A percentile compares a stretch with the other conserved stretches of the same genome.
Conservation (phyloP, 1,140 invertebrate species). For the Carposina sasakii region DNA sequence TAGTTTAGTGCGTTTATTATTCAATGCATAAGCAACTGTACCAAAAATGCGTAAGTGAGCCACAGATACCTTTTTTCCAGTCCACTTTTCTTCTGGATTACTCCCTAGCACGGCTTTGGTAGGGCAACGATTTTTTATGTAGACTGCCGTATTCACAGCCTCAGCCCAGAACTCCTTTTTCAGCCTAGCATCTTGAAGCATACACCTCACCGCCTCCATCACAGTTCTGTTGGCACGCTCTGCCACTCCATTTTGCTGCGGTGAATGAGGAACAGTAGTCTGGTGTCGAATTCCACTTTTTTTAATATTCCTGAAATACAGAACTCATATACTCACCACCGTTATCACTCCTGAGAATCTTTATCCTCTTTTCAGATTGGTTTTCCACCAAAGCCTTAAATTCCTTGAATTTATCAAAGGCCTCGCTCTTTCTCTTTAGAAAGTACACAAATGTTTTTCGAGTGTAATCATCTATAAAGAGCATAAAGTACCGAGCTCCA, state of each 20-base stretch:
- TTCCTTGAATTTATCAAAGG: conserved; percentile 34
- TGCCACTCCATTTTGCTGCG: background rate
- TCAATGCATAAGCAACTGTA: background rate
- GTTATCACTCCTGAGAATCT: conserved; percentile 12
- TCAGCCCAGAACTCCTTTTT: conserved; percentile 2
- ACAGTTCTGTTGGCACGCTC: conserved; percentile 2
- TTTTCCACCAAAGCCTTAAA: conserved; percentile 75
- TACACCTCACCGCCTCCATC: background rate
- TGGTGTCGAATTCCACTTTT: conserved; percentile 1
- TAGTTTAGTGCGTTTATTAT: background rate
- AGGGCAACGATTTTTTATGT: conserved; percentile 5
- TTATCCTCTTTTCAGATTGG: conserved; percentile 67
- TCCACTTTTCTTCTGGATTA: conserved; percentile 44
- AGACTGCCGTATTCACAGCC: conserved; percentile 1
- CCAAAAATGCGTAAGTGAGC: conserved; percentile 44
- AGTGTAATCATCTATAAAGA: conserved; percentile 44
- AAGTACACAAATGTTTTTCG: conserved; percentile 31
- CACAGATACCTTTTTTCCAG: conserved; percentile 33
- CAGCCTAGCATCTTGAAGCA: background rate
- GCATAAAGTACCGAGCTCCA: conserved; percentile 40
- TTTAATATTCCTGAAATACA: background rate
- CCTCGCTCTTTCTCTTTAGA: conserved; percentile 39
- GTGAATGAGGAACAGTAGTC: background rate
- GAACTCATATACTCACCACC: conserved; percentile 2
- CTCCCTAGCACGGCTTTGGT: background rate